Evolutionary conservation across 2,888 invertebrate genomes (phyloP), one percentile per base, ranked within the genome.

Genomic region (Temnothorax rugatulus): DNA sequence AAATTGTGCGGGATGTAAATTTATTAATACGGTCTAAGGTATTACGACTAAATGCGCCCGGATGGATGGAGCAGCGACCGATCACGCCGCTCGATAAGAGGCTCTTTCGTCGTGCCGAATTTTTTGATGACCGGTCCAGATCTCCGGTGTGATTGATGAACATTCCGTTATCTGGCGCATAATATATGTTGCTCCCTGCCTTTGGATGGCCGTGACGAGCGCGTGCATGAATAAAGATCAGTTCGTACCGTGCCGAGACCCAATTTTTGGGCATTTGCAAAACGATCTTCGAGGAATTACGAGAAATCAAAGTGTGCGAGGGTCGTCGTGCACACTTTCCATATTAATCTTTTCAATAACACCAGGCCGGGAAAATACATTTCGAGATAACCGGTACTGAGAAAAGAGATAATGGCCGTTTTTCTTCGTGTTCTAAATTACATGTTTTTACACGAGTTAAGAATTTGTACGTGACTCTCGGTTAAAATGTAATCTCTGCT

Each of bases 1-100:
- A 86, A 89, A 89, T 89, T 87, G 82, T 63, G 69, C 79, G 84
- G 64, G 83, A 89, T 89, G 84, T 68, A 73, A 85, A 89, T 89
- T 89, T 76, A 69, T 74, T 69, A 84, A 84, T 73, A 81, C 38
- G 25, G 54, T 69, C 41, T 66, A 75, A 84, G 13, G 21, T 63
- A 18, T 41, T 9, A n/a, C 21, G 21, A 44, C 13, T 59, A 74
- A 74, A 59, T 25, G 11, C 41, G 81, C 74, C 81, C 86, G 82
- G 82, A 52, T 25, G 66, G 47, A 25, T 18, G 68, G 50, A 64
- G 25, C 34, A 38, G 50, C 15, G 66, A 52, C 38, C 71, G 73
- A 86, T 83, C 84, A 25, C 50, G 15, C 29, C 54, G 74, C 59
- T 75, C 82, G 66, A 73, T 71, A 63, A 83, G 68, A 4, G 9